Evolutionary conservation across 2,797 vertebrate genomes (phyloP), one percentile per base, ranked within the genome.

Genomic region (Sebastes itinus): DNA sequence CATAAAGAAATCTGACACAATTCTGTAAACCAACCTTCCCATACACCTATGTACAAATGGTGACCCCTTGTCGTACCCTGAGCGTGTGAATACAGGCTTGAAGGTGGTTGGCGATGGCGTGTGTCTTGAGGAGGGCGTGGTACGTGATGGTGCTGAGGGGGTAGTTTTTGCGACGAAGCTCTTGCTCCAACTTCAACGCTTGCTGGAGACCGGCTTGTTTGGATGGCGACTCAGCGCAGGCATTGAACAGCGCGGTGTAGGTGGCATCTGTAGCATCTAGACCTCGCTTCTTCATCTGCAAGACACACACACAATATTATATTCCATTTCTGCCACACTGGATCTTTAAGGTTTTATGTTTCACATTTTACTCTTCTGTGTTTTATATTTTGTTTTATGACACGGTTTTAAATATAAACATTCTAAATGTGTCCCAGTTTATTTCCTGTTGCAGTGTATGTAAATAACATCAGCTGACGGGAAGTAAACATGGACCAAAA

Each of bases 171-270:
- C 92, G 93, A n/a, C 71, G 90, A 1, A 99, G 96, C 70, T 99
- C 97, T 85, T 97, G 95, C 55, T 95, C 93, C 66, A 99, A 87
- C 60, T 96, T 96, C 83, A 98, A 75, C 0, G 97, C 97, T 0
- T 95, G 95, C 81, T 97, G 95, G 46, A 99, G 95, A 0, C 97
- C 98, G 0, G 95, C 95, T 23, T 95, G 93, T 60, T 97, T 98
- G 90, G 95, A 97, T 0, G 96, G 97, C 0, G 97, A 96, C 88
- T 98, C 95, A 0, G 98, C 97, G 4, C 99, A 99, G 80, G 97
- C 97, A 0, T 99, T 99, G 93, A 99, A 99, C 81, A 99, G 94
- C 0, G 97, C 97, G 0, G 98, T 99, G 86, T 98, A 99, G 0
- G 98, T 98, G 16, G 98, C 96, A 1, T 96, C 97, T 0, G 93